Evolutionary conservation across 2,797 vertebrate genomes (phyloP), one percentile per base, ranked within the genome.

Genomic region (Fistularia tabacaria): DNA sequence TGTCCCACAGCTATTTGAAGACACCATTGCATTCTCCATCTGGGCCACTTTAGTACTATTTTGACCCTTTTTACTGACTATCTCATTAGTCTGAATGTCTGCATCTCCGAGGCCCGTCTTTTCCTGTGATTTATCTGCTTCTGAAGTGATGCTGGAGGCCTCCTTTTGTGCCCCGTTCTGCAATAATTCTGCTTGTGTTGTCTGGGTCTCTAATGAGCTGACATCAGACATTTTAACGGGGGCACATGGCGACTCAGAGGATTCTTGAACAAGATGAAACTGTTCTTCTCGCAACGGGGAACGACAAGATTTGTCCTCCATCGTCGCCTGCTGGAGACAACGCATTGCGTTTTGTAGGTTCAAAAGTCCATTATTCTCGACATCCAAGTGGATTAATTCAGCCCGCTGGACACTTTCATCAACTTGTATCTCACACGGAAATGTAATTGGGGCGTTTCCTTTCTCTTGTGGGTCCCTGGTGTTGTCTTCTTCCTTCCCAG

Each of bases 261-360:
- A 38, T 45, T 82, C 74, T 63, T 80, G 71, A 10, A 38, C 62
- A 42, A n/a, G 12, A 36, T 11, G 6, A 7, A 42, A 74, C 38
- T 80, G 72, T 62, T 89, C 91, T 71, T 66, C 81, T 63, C 88
- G 83, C n/a, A 87, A 76, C 0, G 88, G 90, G 10, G 85, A 76
- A 50, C 90, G 83, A 62, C 94, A 86, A 39, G 76, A 89, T 76
- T 89, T 91, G 14, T 93, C 93, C 61, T 95, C 88, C 0, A 81
- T 74, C 6, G 93, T 92, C 6, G 88, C 93, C 57, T 87, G 66
- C 54, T 85, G 85, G 14, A 94, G 90, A 64, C 76, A 88, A 40
- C 85, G 77, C 81, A 92, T 90, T 36, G 93, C 89, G 38, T 76
- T 79, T 78, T 93, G 90, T 38, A 93, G 88, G 60, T 93, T 90